Percentiles rank a stretch among this genome's conserved stretches.
phyloP scores from a whole-genome alignment of 1,140 invertebrate species.

The Formica exsecta region DNA sequence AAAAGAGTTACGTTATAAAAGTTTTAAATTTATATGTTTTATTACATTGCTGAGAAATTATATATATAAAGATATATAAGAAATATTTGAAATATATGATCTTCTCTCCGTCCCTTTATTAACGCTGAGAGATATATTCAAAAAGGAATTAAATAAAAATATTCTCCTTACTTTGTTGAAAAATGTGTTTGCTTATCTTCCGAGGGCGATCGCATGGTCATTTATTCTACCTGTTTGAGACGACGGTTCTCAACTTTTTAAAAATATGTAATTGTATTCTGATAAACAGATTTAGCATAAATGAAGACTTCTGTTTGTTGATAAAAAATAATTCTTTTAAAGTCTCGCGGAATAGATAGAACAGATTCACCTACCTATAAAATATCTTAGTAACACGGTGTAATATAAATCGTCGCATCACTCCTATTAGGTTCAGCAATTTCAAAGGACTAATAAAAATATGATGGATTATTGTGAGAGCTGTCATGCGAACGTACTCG shows the following conservation, averaged over 20 bases:
- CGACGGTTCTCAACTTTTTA: slow-evolving; percentile 55
- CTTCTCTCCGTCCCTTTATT: slow-evolving; percentile 22
- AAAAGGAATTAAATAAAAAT: slow-evolving; percentile 53
- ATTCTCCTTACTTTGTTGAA: slow-evolving; percentile 47
- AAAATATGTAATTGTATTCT: slow-evolving; percentile 12
- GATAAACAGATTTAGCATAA: neutral
- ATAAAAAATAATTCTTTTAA: slow-evolving; percentile 19
- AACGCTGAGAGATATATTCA: slow-evolving; percentile 26
- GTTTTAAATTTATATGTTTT: slow-evolving; percentile 10
- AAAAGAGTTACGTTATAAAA: neutral
- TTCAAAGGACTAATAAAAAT: neutral
- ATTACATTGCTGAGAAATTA: slow-evolving; percentile 21
- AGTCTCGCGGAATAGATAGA: neutral
- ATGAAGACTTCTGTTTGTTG: neutral
- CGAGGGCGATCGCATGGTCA: slow-evolving; percentile 44
- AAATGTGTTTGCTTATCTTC: slow-evolving; percentile 54
- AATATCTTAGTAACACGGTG: neutral
- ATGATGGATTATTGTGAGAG: slow-evolving; percentile 22
- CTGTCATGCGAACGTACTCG: slow-evolving; percentile 5
- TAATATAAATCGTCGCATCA: neutral
- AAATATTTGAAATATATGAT: slow-evolving; percentile 17
- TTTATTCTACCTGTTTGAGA: slow-evolving; percentile 52
- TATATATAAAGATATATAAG: neutral
- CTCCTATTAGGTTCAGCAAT: neutral
- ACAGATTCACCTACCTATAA: slow-evolving; percentile 1